Evolutionary conservation across 2,888 invertebrate genomes (phyloP), one percentile per base, ranked within the genome.

Genomic region (Notodonta dromedarius): DNA sequence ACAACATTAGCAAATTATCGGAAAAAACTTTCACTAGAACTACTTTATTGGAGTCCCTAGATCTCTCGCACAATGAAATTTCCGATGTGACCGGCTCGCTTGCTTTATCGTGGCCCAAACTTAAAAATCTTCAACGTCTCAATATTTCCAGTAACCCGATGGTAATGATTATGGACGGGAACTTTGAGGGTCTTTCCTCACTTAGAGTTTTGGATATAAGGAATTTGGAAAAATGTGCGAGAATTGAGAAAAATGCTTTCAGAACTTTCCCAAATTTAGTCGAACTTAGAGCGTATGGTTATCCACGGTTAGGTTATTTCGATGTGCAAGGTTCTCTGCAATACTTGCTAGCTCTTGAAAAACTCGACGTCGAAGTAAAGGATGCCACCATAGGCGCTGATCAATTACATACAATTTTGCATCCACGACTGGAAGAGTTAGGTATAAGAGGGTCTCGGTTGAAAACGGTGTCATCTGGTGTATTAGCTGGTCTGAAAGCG

Each of bases 81-180:
- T 84, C 86, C 0, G 94, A 95, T 66, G 89, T 97, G 48, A 90
- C 94, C 4, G 93, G 93, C 55, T 93, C 95, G 2, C 89, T 97
- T 2, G 93, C 96, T 0, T 93, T 94, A 68, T 95, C 96, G 8
- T 97, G 97, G 96, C 93, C 95, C 0, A 95, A 96, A 76, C 87
- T 97, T 42, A 95, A 95, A 66, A 95, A 96, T 72, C 92, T 99
- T 2, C 96, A 96, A 71, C 85, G 89, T 5, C 86, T 99, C 32
- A 97, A 98, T 81, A 91, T 98, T 39, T 98, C 98, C 0, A 95
- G 95, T 67, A 99, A 99, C 86, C 96, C 97, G n/a, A 96, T 98
- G 56, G 94, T 94, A 24, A 94, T 94, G 63, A 95, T 98, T n/a
- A 94, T 96, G 35, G 96, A 96, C 68, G 96, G 95, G 13, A 97